Conservation (phyloP, 2,888 invertebrate species). For the Parascotia fuliginaria region DNA sequence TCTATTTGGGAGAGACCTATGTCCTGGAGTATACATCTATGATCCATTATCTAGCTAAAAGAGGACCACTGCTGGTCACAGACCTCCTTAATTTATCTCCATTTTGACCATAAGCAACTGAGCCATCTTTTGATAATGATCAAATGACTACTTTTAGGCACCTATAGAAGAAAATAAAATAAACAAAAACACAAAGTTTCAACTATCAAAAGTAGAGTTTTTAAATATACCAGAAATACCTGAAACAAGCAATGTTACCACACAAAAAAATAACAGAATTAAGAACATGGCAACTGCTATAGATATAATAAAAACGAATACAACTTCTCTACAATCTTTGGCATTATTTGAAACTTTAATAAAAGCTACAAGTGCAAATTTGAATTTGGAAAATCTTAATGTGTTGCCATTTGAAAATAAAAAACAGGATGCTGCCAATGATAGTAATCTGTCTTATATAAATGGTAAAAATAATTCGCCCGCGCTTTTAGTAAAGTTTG, state of each 20-base stretch:
- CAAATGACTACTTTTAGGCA: neutral
- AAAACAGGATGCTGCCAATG: neutral
- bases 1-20: too few species aligned
- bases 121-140: too few species aligned
- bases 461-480: too few species aligned
- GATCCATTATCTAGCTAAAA: too few species aligned
- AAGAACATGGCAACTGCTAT: slow-evolving; percentile 38
- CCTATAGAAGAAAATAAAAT: too few species aligned
- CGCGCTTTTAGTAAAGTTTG: too few species aligned
- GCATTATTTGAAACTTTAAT: slow-evolving; percentile 1
- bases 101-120: too few species aligned
- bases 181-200: too few species aligned
- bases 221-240: neutral
- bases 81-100: too few species aligned
- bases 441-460: neutral
- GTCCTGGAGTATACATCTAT: too few species aligned
- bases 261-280: neutral
- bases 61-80: too few species aligned
- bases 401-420: neutral
- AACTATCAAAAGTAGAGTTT: neutral
- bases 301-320: slow-evolving; percentile 38
- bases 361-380: neutral
- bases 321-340: slow-evolving; percentile 13
- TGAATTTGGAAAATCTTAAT: neutral
- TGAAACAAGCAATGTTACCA: neutral